Base-by-base conservation (phyloP, 2,113 vertebrate genomes). In the Campylomormyrus numenius region DNA sequence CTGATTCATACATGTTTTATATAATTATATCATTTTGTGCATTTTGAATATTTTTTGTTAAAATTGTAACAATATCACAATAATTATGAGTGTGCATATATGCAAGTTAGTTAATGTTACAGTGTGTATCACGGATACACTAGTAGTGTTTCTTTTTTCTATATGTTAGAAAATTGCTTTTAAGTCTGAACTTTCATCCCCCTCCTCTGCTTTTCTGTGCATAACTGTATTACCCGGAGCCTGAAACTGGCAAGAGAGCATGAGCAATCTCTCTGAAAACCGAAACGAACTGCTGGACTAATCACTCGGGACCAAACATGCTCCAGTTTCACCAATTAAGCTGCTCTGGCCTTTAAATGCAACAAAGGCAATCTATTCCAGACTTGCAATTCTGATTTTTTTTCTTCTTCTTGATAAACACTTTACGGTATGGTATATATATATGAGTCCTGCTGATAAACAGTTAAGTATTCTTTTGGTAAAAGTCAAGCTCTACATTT, bases 361-460 rank as follows among this genome's bases (percentile, higher is more conserved):
- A 94, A 94, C 94, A 93, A 94, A 94, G 94, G 94, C 91, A 94
- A 95, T 94, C 93, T 94, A 93, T 94, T 91, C 91, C 94, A 93
- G 93, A 93, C 92, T 92, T 95, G 93, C 93, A 93, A 94, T 93
- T 94, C 87, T 93, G 91, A 19, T 93, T 94, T 94, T 93, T 93
- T 94, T 48, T 48, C 46, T 48, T 48, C 46, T 48, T 48, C 46
- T 9, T 48, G 46, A 48, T 48, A 48, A 48, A 48, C 46, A 48
- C 8, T 94, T 94, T 35, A 35, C 8, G 7, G 8, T 95, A 94
- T 93, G 94, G 93, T 94, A 92, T 95, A 31, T 95, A 31, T 31
- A 92, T 95, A 95, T 94, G 92, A 96, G 94, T 95, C 92, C 95
- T 95, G 94, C 80, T 92, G 91, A 92, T 93, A 91, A 93, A 91